Evolutionary conservation across 2,113 vertebrate genomes (phyloP), one percentile per base, ranked within the genome.

Genomic region (Odobenus rosmarus): DNA sequence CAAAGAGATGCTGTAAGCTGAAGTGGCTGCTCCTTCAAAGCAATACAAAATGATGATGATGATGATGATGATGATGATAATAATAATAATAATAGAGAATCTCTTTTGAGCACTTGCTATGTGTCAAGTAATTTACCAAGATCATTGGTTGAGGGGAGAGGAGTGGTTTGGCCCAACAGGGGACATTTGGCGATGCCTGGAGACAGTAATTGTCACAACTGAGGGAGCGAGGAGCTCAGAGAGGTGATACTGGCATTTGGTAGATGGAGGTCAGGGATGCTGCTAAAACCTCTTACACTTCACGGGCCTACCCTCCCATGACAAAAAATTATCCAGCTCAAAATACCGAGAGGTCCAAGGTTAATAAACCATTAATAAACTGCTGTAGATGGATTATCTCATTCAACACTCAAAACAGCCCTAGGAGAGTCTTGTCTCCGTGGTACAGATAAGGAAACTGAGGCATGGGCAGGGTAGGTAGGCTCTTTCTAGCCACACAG

Each of bases 401-500:
- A 5, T 46, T 76, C 51, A 83, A 83, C n/a, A 62, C 24, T 39
- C 55, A 42, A 53, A 53, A 24, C 26, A 13, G 26, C 14, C 9
- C 62, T 61, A 15, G 9, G 16, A 64, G 36, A 82, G 53, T 64
- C 23, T 8, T 33, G 36, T 53, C 46, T 87, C 72, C 23, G 42
- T 95, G 92, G 87, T 79, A 91, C 19, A 95, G 91, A 64, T 46
- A 18, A 31, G 13, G 31, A 95, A 87, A 95, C 39, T 21, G 71
- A 94, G 82, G 39, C n/a, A 81, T 0, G 2, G 28, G 2, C 24
- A 42, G 42, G 0, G 81, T 46, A 59, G 64, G 5, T 28, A 69
- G 28, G 28, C 61, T 82, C 72, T 13, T 19, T 80, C 24, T 15
- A 85, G 61, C 13, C 62, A 42, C 69, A 46, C 9, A 69, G 36